phyloP scores from a whole-genome alignment of 2,797 vertebrate genomes.

The Parotocinclus haroldoi region DNA sequence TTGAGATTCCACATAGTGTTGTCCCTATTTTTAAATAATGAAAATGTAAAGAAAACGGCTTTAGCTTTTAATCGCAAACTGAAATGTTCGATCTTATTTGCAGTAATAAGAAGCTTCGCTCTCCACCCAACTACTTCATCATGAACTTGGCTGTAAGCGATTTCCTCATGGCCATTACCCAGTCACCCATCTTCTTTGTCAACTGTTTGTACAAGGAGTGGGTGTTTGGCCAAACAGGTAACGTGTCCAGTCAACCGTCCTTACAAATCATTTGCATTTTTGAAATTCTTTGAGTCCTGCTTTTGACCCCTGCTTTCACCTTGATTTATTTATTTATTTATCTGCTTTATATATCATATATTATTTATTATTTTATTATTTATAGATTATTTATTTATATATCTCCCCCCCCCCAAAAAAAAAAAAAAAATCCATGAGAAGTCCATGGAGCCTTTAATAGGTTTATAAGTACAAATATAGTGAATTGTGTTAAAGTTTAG shows the following conservation, averaged over 20 bases:
- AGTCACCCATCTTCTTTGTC: conserved; percentile 78
- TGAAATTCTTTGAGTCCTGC: not conserved
- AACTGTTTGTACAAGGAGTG: conserved; percentile 78
- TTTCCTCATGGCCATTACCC: conserved; percentile 79
- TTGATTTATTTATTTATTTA: no score
- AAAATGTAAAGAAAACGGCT: not conserved
- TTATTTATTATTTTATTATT: no score
- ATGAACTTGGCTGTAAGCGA: conserved; percentile 79
- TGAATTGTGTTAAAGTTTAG: no score
- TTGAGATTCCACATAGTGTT: no score
- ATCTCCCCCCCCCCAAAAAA: no score
- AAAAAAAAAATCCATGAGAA: no score
- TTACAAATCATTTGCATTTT: not conserved
- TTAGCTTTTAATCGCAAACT: not conserved
- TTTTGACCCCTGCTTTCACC: no score
- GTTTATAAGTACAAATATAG: no score
- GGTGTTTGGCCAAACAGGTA: conserved; percentile 81
- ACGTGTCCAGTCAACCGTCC: not conserved
- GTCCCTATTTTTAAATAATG: no score
- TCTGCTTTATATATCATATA: no score
- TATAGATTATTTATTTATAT: no score
- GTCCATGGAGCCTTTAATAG: no score
- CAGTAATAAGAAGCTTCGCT: conserved; percentile 76
- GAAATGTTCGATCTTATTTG: conserved; percentile 27
- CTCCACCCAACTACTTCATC: conserved; percentile 76